Conservation (phyloP, 2,888 invertebrate genomes). For the Steromphala cineraria region DNA sequence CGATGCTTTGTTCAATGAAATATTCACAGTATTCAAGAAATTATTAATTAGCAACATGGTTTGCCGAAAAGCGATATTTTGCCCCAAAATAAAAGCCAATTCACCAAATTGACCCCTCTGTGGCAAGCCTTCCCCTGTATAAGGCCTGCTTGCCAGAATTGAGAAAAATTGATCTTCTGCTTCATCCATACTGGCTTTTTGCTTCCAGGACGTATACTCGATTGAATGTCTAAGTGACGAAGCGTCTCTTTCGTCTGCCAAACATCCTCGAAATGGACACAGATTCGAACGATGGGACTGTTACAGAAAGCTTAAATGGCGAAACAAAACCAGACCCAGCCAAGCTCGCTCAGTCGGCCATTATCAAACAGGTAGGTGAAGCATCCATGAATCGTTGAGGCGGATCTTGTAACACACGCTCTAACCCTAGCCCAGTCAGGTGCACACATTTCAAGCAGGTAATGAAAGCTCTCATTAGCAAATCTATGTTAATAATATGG, state of each 20-base stretch:
- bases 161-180: too few relatives aligned
- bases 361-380: slow-evolving; percentile 72
- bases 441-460: slow-evolving; percentile 48
- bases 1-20: slow-evolving; percentile 40
- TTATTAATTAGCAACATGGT: slow-evolving; percentile 30
- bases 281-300: slow-evolving; percentile 69
- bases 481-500: slow-evolving; percentile 70
- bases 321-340: slow-evolving; percentile 72
- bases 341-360: slow-evolving; percentile 73
- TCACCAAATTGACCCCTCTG: not conserved
- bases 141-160: too few relatives aligned
- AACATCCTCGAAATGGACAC: slow-evolving; percentile 60
- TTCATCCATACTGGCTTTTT: not conserved
- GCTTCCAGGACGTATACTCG: not conserved
- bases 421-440: slow-evolving; percentile 26
- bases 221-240: not conserved
- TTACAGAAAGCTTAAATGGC: slow-evolving; percentile 67
- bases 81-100: slow-evolving; percentile 7
- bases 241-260: not conserved
- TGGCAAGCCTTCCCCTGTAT: too few relatives aligned
- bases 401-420: not conserved
- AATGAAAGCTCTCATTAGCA: slow-evolving; percentile 64
- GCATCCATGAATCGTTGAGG: not conserved
- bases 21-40: slow-evolving; percentile 39
- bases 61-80: slow-evolving; percentile 19